These are phyloP conservation scores for Parascotia fuliginaria DNA, from an alignment of 2,888 invertebrate species.

Conservation along the genomic window DNA sequence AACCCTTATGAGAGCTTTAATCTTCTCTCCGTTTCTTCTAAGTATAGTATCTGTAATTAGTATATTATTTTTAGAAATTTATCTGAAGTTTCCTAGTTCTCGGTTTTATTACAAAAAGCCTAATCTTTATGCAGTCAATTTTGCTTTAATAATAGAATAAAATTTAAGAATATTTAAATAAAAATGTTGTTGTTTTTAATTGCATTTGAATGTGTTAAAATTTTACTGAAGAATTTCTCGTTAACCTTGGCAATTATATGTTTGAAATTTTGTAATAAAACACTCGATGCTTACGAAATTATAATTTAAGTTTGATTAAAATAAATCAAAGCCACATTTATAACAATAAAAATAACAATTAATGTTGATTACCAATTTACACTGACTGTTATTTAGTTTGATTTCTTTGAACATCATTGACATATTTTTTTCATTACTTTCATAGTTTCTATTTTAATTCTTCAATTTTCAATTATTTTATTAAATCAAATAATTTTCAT, in stretches of 20 bases:
- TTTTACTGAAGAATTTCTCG: background rate
- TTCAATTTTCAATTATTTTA: no score
- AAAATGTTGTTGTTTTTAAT: no score
- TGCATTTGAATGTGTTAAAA: background rate
- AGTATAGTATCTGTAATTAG: no score
- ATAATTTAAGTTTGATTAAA: slow-evolving; percentile 22
- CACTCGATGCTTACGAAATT: slow-evolving; percentile 27
- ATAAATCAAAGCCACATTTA: no score
- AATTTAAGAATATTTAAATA: no score
- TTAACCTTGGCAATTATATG: slow-evolving; percentile 28
- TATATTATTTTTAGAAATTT: no score
- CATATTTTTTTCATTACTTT: slow-evolving; percentile 3
- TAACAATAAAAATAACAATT: slow-evolving; percentile 21
- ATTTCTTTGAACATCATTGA: slow-evolving; percentile 17
- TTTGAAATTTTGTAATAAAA: slow-evolving; percentile 27
- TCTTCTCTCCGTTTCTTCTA: no score
- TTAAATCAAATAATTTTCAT: background rate
- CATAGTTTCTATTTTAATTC: background rate
- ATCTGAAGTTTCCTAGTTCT: no score
- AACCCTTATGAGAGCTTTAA: no score
- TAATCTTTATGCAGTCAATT: no score
- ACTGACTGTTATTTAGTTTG: slow-evolving; percentile 15
- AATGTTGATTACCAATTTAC: slow-evolving; percentile 19
- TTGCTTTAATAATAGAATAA: no score
- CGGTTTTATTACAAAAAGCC: no score